A percentile compares a stretch with the other conserved stretches of the same genome.
Conservation (phyloP, 1,140 invertebrate species). For the Drosophila lacteicornis region DNA sequence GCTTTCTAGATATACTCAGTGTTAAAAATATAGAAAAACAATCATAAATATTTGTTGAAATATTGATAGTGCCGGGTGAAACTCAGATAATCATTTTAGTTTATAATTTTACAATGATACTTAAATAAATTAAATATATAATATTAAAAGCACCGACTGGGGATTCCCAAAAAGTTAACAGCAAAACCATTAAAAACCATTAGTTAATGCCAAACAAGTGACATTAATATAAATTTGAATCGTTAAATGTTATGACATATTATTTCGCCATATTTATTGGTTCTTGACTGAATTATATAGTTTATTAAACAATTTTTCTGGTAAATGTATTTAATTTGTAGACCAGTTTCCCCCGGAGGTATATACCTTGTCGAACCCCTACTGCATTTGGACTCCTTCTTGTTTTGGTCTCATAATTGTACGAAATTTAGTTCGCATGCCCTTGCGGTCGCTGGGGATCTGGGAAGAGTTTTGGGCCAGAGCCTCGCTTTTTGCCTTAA, state of each 20-base stretch:
- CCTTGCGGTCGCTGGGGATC: slow-evolving; percentile 72
- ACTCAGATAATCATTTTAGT: too few species aligned
- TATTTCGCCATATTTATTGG: too few species aligned
- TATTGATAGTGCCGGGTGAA: too few species aligned
- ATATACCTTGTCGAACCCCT: slow-evolving; percentile 9
- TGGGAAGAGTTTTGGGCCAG: slow-evolving; percentile 47
- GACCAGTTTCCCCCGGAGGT: neutral
- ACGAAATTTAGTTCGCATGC: slow-evolving; percentile 83
- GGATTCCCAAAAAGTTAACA: neutral
- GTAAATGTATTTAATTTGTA: neutral
- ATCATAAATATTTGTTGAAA: too few species aligned
- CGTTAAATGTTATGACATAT: neutral
- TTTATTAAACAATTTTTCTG: neutral
- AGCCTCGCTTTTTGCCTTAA: slow-evolving; percentile 69
- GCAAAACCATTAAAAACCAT: neutral
- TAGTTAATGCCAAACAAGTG: neutral
- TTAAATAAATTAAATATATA: too few species aligned
- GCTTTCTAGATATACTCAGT: too few species aligned
- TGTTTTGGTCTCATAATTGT: slow-evolving; percentile 80
- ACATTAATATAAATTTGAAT: too few species aligned
- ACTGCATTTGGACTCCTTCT: slow-evolving; percentile 15
- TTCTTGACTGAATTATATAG: neutral
- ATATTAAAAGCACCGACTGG: too few species aligned
- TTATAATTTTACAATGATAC: too few species aligned
- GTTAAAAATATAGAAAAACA: too few species aligned